Evolutionary conservation across 2,797 vertebrate genomes (phyloP), one percentile per base, ranked within the genome.

Genomic region (Geotrypetes seraphini): DNA sequence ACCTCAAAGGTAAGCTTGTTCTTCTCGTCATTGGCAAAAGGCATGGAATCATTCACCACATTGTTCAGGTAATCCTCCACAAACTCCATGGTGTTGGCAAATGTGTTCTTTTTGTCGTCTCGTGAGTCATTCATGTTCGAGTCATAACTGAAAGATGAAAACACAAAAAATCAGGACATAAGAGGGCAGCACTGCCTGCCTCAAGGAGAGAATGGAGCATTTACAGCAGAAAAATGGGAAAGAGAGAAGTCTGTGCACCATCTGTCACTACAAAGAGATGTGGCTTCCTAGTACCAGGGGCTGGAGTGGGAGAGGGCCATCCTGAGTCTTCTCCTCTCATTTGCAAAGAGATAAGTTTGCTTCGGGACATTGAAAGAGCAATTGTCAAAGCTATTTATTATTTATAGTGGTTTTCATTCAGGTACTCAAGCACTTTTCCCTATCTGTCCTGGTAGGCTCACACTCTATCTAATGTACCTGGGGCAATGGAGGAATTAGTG

Each of bases 1-100:
- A 94, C 96, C 90, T 98, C 96, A 1, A 87, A 97, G 8, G 95
- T 98, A 32, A 99, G 87, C 42, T 96, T 99, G 70, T 98, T 99
- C 64, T 99, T 99, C 71, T 97, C 94, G 39, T 90, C 88, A 0
- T 97, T 87, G 63, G 92, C 89, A 8, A 99, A 99, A 3, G 96
- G 96, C 36, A 92, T 73, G 0, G 91, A 87, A 19, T 98, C 94
- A 13, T 86, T 81, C 51, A 97, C 88, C 37, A 97, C 93, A 0
- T 91, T 89, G 78, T 92, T 97, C 10, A 99, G 90, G 45, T 95
- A 99, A 31, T 99, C 96, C 63, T 98, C 96, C 77, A 99, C 96
- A 1, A 99, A 99, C 7, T 66, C 92, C 90, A 98, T 99, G 11
- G 92, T 94, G 73, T 81, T 91, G 42, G 91, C 86, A 42, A 99